Percentiles rank a stretch among this genome's conserved stretches.
Evolutionary conservation across 2,113 vertebrate species (phyloP).

Genomic region (Pseudopipra pipra): DNA sequence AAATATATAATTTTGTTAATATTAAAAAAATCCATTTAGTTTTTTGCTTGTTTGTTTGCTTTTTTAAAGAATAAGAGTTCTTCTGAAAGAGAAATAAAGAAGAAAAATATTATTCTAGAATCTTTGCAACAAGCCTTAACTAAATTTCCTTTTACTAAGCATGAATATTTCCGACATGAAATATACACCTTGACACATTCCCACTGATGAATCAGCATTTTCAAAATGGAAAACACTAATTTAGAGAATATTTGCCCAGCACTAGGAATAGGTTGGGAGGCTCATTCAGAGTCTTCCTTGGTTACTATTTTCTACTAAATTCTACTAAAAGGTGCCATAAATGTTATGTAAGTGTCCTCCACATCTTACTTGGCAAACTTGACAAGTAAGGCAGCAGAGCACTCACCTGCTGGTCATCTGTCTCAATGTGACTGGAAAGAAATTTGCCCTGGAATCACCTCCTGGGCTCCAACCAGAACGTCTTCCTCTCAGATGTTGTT

Average conservation of each 20-base stretch:
- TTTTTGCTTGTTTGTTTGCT: background rate
- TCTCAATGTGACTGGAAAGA: background rate
- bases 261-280: background rate
- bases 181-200: background rate
- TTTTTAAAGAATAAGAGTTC: background rate
- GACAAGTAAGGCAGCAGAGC: accelerated
- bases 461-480: background rate
- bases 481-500: background rate
- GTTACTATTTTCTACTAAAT: background rate
- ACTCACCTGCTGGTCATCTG: background rate
- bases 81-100: background rate
- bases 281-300: background rate
- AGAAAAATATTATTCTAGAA: background rate
- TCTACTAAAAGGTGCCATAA: background rate
- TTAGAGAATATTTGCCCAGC: background rate
- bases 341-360: background rate
- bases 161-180: background rate
- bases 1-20: background rate
- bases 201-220: background rate
- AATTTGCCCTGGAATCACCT: background rate
- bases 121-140: background rate
- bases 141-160: background rate
- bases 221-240: background rate
- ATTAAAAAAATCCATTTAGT: background rate
- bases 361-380: background rate